Conservation (phyloP, 2,113 vertebrate species). For the Archilochus colubris region DNA sequence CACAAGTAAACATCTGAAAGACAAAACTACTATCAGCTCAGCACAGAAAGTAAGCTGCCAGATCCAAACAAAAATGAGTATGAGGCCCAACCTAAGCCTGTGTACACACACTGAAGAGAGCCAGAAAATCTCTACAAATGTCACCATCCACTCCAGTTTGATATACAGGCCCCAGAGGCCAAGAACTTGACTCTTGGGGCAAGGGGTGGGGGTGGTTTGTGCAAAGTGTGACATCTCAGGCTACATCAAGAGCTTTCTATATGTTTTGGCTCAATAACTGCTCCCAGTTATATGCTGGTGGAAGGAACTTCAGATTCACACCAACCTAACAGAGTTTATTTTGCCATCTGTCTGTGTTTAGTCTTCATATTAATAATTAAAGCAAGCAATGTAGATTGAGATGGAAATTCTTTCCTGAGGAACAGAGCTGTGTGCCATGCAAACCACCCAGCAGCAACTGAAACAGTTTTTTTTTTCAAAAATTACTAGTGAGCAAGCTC, state of each 20-base stretch:
- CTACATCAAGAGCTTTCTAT: conserved; percentile 39
- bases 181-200: conserved; percentile 15
- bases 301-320: conserved; percentile 56
- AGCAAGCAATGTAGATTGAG: background rate
- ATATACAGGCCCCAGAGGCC: background rate
- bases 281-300: conserved; percentile 21
- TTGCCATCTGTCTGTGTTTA: conserved; percentile 64
- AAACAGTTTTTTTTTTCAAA: background rate
- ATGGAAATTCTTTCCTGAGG: conserved; percentile 9
- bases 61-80: conserved; percentile 40
- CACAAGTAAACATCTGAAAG: conserved; percentile 58
- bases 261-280: conserved; percentile 48
- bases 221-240: conserved; percentile 45
- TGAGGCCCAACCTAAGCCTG: conserved; percentile 43
- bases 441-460: background rate
- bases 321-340: conserved; percentile 52
- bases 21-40: conserved; percentile 53
- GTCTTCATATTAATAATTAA: conserved; percentile 59
- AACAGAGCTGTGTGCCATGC: background rate
- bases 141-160: conserved; percentile 33
- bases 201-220: background rate
- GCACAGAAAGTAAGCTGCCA: conserved; percentile 33
- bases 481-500: background rate
- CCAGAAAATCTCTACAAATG: conserved; percentile 45
- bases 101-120: conserved; percentile 39